phyloP scores from a whole-genome alignment of 2,797 vertebrate genomes.

The Lepus townsendii region DNA sequence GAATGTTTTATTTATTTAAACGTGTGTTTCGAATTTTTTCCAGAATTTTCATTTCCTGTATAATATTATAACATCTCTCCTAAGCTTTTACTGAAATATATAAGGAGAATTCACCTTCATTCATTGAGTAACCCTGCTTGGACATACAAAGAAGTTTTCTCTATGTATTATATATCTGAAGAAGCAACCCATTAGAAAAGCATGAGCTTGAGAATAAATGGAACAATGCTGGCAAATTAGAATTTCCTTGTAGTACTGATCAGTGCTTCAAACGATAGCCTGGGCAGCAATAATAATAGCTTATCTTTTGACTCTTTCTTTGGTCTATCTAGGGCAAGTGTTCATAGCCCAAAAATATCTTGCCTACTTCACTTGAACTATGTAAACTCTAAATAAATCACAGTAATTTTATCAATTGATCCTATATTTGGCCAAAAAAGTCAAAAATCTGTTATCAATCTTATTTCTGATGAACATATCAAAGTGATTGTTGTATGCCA shows the following conservation, averaged over 20 bases:
- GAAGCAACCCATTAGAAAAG: slow-evolving; percentile 4
- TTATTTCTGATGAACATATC: slow-evolving; percentile 88
- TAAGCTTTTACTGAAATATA: background rate
- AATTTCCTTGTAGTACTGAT: background rate
- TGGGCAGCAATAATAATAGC: background rate
- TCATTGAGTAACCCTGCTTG: background rate
- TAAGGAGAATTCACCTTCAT: background rate
- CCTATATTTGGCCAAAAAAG: background rate
- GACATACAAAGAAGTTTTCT: background rate
- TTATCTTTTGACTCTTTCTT: background rate
- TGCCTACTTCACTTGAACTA: background rate
- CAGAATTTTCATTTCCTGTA: background rate
- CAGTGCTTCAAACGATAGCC: background rate
- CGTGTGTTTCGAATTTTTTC: background rate
- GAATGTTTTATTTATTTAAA: background rate
- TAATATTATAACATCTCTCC: background rate
- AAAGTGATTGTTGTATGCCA: slow-evolving; percentile 82
- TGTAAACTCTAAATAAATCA: slow-evolving; percentile 41
- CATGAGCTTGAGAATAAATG: background rate
- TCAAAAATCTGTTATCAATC: slow-evolving; percentile 42
- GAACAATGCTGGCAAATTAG: background rate
- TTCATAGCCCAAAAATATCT: background rate
- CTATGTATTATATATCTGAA: background rate
- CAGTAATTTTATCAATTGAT: background rate
- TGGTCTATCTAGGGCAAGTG: background rate